Evolutionary conservation across 2,113 vertebrate genomes (phyloP), one percentile per base, ranked within the genome.

Genomic region (Corythoichthys haematopterus): DNA sequence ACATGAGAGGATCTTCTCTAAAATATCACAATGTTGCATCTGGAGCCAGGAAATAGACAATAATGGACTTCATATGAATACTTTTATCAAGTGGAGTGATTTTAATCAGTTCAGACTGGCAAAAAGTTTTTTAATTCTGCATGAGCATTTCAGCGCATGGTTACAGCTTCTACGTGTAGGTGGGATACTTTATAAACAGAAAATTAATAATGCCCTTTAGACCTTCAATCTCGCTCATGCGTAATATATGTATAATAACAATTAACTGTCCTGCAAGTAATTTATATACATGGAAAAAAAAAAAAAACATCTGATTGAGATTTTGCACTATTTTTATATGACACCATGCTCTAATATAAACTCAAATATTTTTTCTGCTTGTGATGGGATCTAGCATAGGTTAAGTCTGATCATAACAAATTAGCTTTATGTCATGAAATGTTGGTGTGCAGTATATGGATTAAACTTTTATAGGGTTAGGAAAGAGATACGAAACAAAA

Each of bases 1-100:
- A 72, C 81, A 68, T 7, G 82, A 67, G 84, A 77, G 75, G 66
- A 59, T 68, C 4, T 46, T 62, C 20, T 13, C 20, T 13, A 46
- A 43, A 61, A 45, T 43, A 4, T 33, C 60, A 62, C 40, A 33
- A 16, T 46, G 28, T 43, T 3, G 6, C 43, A 28, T 9, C 15
- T 40, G 56, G 33, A 35, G 36, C 56, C 15, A 37, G 36, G 13
- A 14, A 36, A 37, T 4, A 15, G 14, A 13, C 33, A 57, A 57
- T 11, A 56, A 13, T 55, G 3, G 12, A 14, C 33, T 57, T 36
- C 7, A 10, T 8, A 35, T 37, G 35, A 36, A 36, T 57, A 55
- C 53, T 33, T 55, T 55, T 55, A 57, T 57, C 13, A 35, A 2
- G 12, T 37, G 35, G 28, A 14, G 13, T 50, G 47, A 50, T 50